A percentile compares a stretch with the other conserved stretches of the same genome.
Conservation (phyloP, 1,140 invertebrate species). For the Dendroctonus ponderosae region DNA sequence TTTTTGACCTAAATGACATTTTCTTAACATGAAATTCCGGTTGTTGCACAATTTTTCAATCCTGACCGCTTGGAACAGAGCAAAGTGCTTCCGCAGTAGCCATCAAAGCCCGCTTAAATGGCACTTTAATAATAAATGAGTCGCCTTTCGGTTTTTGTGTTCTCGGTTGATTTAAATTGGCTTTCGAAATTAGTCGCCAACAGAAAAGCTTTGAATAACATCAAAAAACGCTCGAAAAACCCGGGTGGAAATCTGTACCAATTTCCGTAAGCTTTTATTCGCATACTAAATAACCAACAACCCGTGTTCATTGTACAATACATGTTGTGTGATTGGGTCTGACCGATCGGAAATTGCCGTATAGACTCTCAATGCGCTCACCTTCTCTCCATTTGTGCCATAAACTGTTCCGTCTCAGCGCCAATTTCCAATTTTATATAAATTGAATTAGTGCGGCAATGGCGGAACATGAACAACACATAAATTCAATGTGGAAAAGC, state of each 20-base stretch:
- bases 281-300: too few relatives aligned
- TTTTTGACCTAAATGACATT: too few relatives aligned
- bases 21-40: too few relatives aligned
- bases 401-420: constrained; percentile 10
- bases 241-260: too few relatives aligned
- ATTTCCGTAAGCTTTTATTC: too few relatives aligned
- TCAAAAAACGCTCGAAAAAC: neutral
- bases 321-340: too few relatives aligned
- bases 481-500: constrained; percentile 5
- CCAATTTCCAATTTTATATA: constrained; percentile 15
- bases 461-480: constrained; percentile 10
- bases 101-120: constrained; percentile 9
- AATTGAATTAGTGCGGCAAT: constrained; percentile 3
- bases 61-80: neutral
- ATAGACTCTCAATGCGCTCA: too few relatives aligned
- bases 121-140: constrained; percentile 11
- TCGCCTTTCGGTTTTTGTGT: neutral
- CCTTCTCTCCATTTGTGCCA: neutral
- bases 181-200: neutral
- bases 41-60: too few relatives aligned
- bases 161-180: neutral
- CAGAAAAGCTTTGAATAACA: constrained; percentile 1
- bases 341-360: too few relatives aligned
- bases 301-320: too few relatives aligned
- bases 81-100: neutral